Conservation (phyloP, 2,797 vertebrate species). For the Anas capensis region DNA sequence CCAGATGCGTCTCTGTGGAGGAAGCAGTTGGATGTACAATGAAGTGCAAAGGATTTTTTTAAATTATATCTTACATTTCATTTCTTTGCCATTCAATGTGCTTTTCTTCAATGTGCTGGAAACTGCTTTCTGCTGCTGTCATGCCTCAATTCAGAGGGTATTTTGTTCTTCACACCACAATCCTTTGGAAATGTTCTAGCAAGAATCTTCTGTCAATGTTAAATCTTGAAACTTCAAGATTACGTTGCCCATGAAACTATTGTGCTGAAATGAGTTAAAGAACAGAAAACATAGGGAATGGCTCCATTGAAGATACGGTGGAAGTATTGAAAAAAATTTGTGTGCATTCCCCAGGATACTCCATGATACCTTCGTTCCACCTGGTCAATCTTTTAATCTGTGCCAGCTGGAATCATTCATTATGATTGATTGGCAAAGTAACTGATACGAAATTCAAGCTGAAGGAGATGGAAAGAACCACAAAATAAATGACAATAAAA, state of each 20-base stretch:
- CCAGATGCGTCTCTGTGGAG: neutral
- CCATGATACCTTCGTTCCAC: neutral
- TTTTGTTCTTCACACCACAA: neutral
- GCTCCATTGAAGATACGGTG: rapidly evolving
- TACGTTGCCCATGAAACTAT: neutral
- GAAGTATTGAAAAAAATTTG: neutral
- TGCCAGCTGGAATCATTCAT: neutral
- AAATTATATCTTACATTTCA: neutral
- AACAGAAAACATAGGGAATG: neutral
- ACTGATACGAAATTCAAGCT: neutral
- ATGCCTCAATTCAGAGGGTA: neutral
- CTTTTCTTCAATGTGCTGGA: neutral
- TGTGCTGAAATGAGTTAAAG: neutral
- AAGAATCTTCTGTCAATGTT: neutral
- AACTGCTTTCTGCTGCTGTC: neutral
- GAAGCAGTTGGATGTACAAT: neutral
- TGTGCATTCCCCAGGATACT: neutral
- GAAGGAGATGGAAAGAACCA: neutral
- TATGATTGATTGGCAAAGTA: neutral
- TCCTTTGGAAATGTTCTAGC: neutral
- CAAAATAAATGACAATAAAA: neutral
- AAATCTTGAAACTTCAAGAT: neutral
- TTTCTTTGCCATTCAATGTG: neutral
- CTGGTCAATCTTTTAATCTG: neutral
- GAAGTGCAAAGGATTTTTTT: neutral